Conservation (phyloP, 2,113 vertebrate species). For the Calidris pugnax region DNA sequence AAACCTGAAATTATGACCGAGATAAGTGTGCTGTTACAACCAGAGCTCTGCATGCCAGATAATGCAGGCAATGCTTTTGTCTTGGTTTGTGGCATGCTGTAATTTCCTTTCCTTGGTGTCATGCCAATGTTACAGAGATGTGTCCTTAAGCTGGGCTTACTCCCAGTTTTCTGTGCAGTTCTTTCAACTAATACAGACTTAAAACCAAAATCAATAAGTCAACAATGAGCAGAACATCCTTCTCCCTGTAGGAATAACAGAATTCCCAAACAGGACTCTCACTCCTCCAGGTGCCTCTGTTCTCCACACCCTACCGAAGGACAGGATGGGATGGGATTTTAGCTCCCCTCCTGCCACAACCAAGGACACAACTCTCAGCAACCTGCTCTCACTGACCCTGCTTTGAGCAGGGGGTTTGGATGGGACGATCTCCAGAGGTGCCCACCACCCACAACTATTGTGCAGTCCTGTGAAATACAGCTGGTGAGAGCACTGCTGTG, state of each 20-base stretch:
- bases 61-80: background rate
- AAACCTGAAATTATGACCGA: background rate
- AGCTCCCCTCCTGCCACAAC: background rate
- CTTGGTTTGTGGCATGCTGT: background rate
- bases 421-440: background rate
- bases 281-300: background rate
- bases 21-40: background rate
- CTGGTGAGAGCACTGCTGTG: background rate
- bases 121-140: background rate
- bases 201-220: background rate
- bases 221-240: background rate
- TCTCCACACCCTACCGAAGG: background rate
- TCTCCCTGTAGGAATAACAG: background rate
- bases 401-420: background rate
- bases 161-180: background rate
- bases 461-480: background rate
- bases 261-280: background rate
- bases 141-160: background rate
- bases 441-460: background rate
- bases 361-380: background rate
- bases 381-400: background rate
- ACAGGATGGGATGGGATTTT: background rate
- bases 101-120: background rate
- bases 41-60: background rate
- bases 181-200: background rate